Evolutionary conservation across 2,797 vertebrate species (phyloP), one percentile per base, ranked within the genome.

Genomic region (Aplochiton taeniatus): DNA sequence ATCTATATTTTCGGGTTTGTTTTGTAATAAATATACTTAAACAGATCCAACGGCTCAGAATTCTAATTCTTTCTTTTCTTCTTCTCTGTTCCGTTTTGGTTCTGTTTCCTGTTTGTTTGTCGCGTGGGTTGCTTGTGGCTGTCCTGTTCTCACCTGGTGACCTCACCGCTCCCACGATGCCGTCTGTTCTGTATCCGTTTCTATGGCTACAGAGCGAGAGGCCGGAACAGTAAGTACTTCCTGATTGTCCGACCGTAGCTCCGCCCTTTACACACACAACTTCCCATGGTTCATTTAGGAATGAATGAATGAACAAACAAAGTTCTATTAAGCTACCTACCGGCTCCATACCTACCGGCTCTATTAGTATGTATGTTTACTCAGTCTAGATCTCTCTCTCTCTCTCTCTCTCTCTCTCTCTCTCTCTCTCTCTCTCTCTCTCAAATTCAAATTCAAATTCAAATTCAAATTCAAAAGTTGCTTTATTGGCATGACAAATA

Each of bases 151-250:
- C 45, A 66, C 78, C 69, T 90, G 91, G 88, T 91, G 85, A 92
- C 90, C 87, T 87, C 88, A 87, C 90, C 90, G 91, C 93, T 90
- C 91, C 91, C 88, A 84, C 72, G 90, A 83, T 92, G 82, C 31
- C 31, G 31, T 31, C 31, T 31, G 31, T 31, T 89, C 87, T 88
- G 68, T 92, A 88, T 94, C 93, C 91, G 85, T 93, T 90, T 88
- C 90, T 83, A 80, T 86, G 89, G 91, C 88, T 93, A 89, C 88
- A 98, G 95, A 98, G 72, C 93, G 95, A 89, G 95, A 98, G 74
- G 94, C 95, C 0, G 87, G 95, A 93, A 96, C 95, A 84, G 95
- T 98, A 94, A 96, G 95, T 96, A 94, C 85, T 79, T 75, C 59
- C 73, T 74, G 42, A 80, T 79, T 76, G 54, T 72, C 77, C 31